Evolutionary conservation across 2,113 vertebrate genomes (phyloP), one percentile per base, ranked within the genome.

Genomic region (Pygoscelis adeliae): DNA sequence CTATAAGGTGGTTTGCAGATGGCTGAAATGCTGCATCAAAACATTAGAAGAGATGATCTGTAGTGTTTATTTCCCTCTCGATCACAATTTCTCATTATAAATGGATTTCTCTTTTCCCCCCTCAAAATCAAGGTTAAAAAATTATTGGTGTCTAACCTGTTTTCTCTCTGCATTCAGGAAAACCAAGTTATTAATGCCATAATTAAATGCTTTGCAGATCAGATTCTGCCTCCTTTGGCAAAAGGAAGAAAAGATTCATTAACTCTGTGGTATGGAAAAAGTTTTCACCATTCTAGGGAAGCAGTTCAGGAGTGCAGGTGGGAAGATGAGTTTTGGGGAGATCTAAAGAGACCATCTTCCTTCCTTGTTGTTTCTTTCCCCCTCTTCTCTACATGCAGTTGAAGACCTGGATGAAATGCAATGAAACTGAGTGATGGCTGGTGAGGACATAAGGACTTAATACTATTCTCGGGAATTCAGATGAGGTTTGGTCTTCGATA

Each of bases 1-100:
- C 76, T 92, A 10, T 85, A 70, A 90, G 81, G 77, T 94, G 66
- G 30, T 70, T 96, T 95, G 91, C 70, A 94, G 76, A 78, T 94
- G 89, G 83, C 70, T 93, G 70, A 83, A 96, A 77, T 66, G 71
- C 66, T 88, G 66, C 56, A 80, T 29, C 66, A 76, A 27, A 91
- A 34, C 59, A 81, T 52, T 69, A 36, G 59, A 78, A 63, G 62
- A 91, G 23, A 29, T 53, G 13, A 87, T 87, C 87, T 94, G 11
- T 59, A 36, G 29, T 61, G 53, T 73, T 96, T 93, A 52, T 93
- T 76, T 91, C 29, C 15, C 23, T 9, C 15, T 65, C 55, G 32
- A 13, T 86, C 49, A 56, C 62, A 74, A 14, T 89, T 93, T 87
- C 38, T 93, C 6, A 26, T 80, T 95, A 94, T 83, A 56, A 86